Evolutionary conservation across 2,113 vertebrate species (phyloP).

Genomic region (Struthidea cinerea): DNA sequence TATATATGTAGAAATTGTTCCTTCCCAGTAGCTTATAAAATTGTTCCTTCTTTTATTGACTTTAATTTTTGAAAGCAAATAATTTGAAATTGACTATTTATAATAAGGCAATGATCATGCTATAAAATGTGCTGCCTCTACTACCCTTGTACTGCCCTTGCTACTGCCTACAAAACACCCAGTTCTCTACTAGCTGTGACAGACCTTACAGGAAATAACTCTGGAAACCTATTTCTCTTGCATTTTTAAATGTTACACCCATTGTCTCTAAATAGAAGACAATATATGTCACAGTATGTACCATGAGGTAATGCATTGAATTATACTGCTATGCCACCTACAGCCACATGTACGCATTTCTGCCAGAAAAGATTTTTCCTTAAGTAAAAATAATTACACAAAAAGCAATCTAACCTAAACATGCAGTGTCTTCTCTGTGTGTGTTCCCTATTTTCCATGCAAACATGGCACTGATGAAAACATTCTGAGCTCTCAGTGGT

Average conservation of each 20-base stretch:
- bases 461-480: background rate
- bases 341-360: constrained; percentile 51
- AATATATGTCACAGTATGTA: background rate
- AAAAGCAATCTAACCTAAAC: background rate
- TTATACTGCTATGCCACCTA: constrained; percentile 65
- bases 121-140: background rate
- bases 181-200: background rate
- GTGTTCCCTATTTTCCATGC: background rate
- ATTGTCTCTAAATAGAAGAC: background rate
- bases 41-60: background rate
- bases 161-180: background rate
- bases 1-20: background rate
- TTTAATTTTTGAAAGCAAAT: background rate
- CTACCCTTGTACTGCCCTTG: background rate
- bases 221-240: background rate
- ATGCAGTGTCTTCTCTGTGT: background rate
- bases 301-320: background rate
- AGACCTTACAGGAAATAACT: background rate
- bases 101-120: background rate
- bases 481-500: background rate
- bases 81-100: background rate
- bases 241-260: background rate
- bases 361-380: background rate
- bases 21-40: background rate
- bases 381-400: background rate